Evolutionary conservation across 2,113 vertebrate genomes (phyloP).

Genomic region (Todiramphus chloris): DNA sequence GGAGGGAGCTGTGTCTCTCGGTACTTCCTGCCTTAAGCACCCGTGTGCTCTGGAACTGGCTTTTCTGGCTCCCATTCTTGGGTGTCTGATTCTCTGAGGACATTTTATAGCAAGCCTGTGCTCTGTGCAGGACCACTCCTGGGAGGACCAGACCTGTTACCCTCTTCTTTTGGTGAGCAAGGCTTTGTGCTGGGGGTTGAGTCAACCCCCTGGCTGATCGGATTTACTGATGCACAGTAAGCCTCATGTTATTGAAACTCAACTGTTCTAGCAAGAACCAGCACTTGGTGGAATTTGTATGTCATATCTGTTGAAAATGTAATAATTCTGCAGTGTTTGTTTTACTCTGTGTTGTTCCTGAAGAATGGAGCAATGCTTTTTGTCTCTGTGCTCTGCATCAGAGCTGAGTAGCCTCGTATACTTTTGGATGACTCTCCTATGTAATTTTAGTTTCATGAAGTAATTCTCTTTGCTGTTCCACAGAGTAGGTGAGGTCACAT

Average conservation of each 20-base stretch:
- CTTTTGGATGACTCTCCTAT: background rate
- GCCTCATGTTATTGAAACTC: background rate
- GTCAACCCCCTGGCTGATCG: background rate
- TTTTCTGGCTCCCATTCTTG: background rate
- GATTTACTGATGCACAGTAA: background rate
- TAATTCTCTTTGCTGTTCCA: slow-evolving; percentile 18
- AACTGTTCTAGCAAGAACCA: background rate
- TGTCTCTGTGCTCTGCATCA: background rate
- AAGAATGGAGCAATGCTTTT: background rate
- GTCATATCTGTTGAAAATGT: background rate
- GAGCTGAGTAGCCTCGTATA: background rate
- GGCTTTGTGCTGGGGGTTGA: background rate
- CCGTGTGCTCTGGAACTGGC: background rate
- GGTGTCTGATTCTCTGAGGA: background rate
- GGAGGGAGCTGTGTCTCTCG: background rate
- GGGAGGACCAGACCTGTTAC: background rate
- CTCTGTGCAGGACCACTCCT: background rate
- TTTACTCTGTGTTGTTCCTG: background rate
- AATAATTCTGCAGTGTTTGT: background rate
- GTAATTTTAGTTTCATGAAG: slow-evolving; percentile 42
- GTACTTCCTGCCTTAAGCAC: background rate
- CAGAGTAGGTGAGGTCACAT: background rate
- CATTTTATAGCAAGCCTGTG: background rate
- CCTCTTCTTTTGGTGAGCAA: background rate
- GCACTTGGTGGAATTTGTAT: background rate